These are phyloP conservation scores for Drosophila watanabei DNA, from an alignment of 1,140 invertebrate genomes.

Conservation along the genomic window DNA sequence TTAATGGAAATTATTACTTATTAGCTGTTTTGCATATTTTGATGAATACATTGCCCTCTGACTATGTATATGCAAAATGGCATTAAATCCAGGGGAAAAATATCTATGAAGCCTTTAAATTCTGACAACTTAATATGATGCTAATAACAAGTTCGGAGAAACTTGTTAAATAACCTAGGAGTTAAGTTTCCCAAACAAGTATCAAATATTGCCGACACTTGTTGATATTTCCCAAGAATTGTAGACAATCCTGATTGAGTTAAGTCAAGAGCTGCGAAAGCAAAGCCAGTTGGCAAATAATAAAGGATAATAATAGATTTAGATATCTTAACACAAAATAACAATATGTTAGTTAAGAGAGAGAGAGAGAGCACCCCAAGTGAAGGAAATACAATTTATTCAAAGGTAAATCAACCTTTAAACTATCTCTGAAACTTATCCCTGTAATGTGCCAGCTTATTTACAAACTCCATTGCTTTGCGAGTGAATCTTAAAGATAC, in stretches of 20 bases:
- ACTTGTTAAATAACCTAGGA: background rate
- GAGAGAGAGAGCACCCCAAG: no score
- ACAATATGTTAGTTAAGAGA: no score
- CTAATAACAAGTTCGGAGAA: no score
- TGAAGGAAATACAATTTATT: background rate
- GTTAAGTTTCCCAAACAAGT: background rate
- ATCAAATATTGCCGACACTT: background rate
- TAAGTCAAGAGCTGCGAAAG: background rate
- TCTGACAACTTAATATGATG: no score
- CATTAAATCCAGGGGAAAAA: background rate
- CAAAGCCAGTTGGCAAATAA: background rate
- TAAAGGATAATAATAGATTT: background rate
- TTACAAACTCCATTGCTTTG: constrained; percentile 1
- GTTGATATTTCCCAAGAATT: background rate
- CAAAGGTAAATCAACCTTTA: background rate
- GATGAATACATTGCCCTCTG: constrained; percentile 9
- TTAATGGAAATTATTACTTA: constrained; percentile 60
- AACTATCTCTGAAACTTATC: background rate
- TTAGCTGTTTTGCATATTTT: constrained; percentile 57
- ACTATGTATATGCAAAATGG: background rate
- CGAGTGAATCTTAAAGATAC: background rate
- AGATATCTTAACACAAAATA: no score
- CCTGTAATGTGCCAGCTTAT: background rate
- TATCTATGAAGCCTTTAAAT: background rate
- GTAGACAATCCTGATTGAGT: background rate